Conservation (phyloP, 92 coral and sea anemone genomes). For the Bergia puertoricense region DNA sequence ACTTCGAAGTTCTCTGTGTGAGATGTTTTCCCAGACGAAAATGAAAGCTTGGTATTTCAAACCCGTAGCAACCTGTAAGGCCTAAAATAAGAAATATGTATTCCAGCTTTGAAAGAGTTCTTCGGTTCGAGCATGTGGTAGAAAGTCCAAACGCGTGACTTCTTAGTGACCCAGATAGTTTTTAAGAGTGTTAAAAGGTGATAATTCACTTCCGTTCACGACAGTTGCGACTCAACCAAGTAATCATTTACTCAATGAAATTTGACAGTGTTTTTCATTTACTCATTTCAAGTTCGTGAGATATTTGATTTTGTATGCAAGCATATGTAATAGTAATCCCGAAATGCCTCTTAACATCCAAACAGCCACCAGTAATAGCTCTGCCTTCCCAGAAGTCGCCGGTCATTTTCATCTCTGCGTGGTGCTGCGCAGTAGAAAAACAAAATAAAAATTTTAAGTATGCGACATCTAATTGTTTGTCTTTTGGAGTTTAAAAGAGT, state of each 20-base stretch:
- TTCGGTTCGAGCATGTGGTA: background rate
- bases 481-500: background rate
- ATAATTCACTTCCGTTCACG: background rate
- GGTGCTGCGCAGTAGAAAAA: background rate
- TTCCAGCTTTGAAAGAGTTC: background rate
- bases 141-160: background rate
- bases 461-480: background rate
- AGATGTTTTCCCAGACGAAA: slow-evolving; percentile 11
- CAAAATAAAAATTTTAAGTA: background rate
- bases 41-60: background rate
- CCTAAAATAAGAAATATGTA: background rate
- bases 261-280: background rate
- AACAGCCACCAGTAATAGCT: background rate
- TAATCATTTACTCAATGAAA: background rate
- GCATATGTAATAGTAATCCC: background rate
- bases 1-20: background rate
- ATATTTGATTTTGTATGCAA: background rate
- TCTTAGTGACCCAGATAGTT: background rate
- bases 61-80: background rate
- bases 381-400: background rate
- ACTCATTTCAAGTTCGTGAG: background rate
- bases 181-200: too few relatives aligned
- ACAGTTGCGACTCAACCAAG: too few relatives aligned
- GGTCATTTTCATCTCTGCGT: slow-evolving; percentile 28
- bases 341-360: background rate